A percentile compares a stretch with the other conserved stretches of the same genome.
phyloP scores from a whole-genome alignment of 1,140 invertebrate genomes.

The Andrena cerasifolii region DNA sequence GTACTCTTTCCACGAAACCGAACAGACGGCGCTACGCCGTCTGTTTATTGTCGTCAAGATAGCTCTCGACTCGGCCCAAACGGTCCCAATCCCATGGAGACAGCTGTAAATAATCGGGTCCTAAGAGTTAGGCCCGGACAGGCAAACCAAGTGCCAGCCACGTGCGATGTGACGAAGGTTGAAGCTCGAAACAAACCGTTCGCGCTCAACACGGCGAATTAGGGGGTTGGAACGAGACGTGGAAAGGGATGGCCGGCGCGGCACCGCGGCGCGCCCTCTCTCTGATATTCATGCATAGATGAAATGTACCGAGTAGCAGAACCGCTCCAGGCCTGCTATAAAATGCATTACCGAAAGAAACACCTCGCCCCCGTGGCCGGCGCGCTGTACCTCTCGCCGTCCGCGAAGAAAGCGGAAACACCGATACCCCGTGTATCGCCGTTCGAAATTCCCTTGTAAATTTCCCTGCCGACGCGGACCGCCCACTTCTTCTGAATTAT shows the following conservation, averaged over 20 bases:
- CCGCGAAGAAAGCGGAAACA: slow-evolving; percentile 17
- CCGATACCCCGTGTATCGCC: slow-evolving; percentile 39
- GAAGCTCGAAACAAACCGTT: too few relatives aligned
- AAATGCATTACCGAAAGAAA: slow-evolving; percentile 68
- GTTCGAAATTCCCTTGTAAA: slow-evolving; percentile 25
- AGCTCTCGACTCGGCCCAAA: too few relatives aligned
- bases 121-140: too few relatives aligned
- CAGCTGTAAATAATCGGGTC: too few relatives aligned
- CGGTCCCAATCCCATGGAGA: too few relatives aligned
- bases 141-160: too few relatives aligned
- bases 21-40: too few relatives aligned
- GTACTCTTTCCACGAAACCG: too few relatives aligned
- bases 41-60: too few relatives aligned
- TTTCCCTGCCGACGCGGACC: not conserved
- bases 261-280: slow-evolving; percentile 18
- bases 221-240: slow-evolving; percentile 29
- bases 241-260: not conserved
- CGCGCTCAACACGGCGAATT: too few relatives aligned
- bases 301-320: slow-evolving; percentile 64
- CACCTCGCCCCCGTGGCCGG: not conserved
- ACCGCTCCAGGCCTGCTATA: slow-evolving; percentile 54
- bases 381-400: too few relatives aligned
- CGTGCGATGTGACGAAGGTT: too few relatives aligned
- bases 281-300: slow-evolving; percentile 71
- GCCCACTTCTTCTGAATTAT: slow-evolving; percentile 7